Evolutionary conservation across 1,140 invertebrate species (phyloP), one percentile per base, ranked within the genome.

Genomic region (Microvelia longipes): DNA sequence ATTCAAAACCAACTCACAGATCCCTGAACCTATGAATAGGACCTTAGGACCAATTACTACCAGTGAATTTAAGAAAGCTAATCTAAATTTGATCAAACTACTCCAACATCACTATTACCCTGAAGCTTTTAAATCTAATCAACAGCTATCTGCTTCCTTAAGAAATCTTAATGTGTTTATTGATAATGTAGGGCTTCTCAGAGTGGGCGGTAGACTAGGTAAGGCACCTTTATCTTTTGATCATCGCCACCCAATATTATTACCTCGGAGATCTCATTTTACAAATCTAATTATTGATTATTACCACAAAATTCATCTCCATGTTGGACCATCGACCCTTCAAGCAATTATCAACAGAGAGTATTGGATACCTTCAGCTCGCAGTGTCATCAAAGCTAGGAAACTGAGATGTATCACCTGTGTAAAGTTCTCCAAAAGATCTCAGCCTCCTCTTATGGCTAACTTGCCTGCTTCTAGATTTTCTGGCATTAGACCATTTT

Each of bases 261-360:
- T 75, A 19, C 71, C 72, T n/a, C 64, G 28, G 26, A 29, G 68
- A 5, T 25, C 35, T 28, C 64, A 70, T 78, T 1, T 80, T 76
- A 77, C 78, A 70, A 75, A 72, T 69, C 30, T 78, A 13, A 61
- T 79, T 2, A 78, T 78, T 30, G 73, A 75, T 1, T 11, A 77
- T 68, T 72, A 74, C 67, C 78, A 79, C 70, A 11, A 61, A 27
- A n/a, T 62, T 71, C 66, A 75, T 67, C 71, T 77, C 19, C 78
- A 80, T 70, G 71, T 70, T 29, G 76, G 76, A 15, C 71, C 75
- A 28, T 75, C 73, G 0, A n/a, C 71, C 0, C 61, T 77, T 15
- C 71, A 73, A 61, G 70, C 71, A 1, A 68, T 72, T 2, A 19
- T 78, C 11, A 26, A 77, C 24, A 25, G 73, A 25, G 73, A 75